These are phyloP conservation scores for Noctua comes DNA, from an alignment of 2,888 invertebrate genomes.

Conservation along the genomic window DNA sequence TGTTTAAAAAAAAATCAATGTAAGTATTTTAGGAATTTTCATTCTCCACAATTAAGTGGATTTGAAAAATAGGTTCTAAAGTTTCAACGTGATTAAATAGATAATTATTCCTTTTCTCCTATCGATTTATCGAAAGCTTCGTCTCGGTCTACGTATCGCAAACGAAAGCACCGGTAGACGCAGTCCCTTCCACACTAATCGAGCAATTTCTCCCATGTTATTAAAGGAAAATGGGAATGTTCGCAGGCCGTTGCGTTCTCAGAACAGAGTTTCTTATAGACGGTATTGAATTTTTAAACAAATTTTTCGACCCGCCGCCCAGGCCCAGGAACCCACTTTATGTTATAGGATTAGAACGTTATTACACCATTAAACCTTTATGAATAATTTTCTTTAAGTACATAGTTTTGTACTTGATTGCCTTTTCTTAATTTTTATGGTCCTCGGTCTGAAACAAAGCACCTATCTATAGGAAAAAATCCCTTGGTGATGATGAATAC, in stretches of 20 bases:
- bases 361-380: slow-evolving; percentile 82
- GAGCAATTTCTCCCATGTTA: slow-evolving; percentile 88
- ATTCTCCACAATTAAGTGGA: background rate
- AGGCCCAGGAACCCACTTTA: slow-evolving; percentile 80
- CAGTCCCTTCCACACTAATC: slow-evolving; percentile 86
- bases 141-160: slow-evolving; percentile 75
- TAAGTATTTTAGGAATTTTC: background rate
- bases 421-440: slow-evolving; percentile 36
- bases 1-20: background rate
- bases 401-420: slow-evolving; percentile 62
- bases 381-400: slow-evolving; percentile 75
- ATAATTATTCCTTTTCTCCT: slow-evolving; percentile 47
- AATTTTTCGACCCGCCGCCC: slow-evolving; percentile 84
- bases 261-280: slow-evolving; percentile 87
- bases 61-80: background rate
- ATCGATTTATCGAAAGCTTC: slow-evolving; percentile 69
- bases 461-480: background rate
- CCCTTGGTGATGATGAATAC: background rate
- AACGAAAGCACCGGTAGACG: slow-evolving; percentile 77
- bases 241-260: slow-evolving; percentile 88
- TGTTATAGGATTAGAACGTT: slow-evolving; percentile 85
- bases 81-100: slow-evolving; percentile 13
- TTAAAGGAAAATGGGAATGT: slow-evolving; percentile 88
- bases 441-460: background rate
- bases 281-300: slow-evolving; percentile 89